These are phyloP conservation scores for Drosophila bocki DNA, from an alignment of 1,140 invertebrate genomes.

Conservation along the genomic window DNA sequence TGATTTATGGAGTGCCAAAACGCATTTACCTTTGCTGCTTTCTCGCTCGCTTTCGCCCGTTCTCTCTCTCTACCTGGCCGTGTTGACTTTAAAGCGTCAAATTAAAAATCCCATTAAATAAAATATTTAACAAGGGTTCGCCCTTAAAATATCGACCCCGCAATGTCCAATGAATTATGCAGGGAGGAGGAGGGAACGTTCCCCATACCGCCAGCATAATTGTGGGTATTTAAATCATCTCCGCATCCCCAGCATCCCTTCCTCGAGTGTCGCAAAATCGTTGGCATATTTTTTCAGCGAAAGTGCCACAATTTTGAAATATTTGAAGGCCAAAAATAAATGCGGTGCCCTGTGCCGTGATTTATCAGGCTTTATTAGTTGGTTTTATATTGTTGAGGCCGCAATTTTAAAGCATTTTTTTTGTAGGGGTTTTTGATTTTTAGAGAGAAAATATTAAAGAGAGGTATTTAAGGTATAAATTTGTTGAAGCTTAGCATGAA, in stretches of 20 bases:
- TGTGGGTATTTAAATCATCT: conserved; percentile 43
- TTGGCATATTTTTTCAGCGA: conserved; percentile 8
- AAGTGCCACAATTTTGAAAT: conserved; percentile 38
- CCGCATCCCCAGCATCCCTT: conserved; percentile 5
- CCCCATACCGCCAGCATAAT: conserved; percentile 34
- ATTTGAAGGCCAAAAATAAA: conserved; percentile 39
- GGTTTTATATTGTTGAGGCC: conserved; percentile 10
- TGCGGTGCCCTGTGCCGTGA: conserved; percentile 15
- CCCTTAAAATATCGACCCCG: conserved; percentile 49
- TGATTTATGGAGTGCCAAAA: conserved; percentile 69
- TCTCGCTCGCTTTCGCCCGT: not conserved
- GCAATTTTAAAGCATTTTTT: conserved; percentile 10
- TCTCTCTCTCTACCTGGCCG: not conserved
- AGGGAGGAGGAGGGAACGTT: not conserved
- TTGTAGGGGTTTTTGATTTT: not conserved
- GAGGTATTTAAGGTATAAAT: not conserved
- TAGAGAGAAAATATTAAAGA: not conserved
- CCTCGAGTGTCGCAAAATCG: not conserved
- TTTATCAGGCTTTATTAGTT: conserved; percentile 30
- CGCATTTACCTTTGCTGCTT: conserved; percentile 43
- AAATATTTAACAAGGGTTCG: conserved; percentile 67
- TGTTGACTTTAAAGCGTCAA: conserved; percentile 61
- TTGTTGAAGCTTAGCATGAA: not conserved
- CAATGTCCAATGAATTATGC: conserved; percentile 57
- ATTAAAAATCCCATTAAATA: conserved; percentile 70